These are phyloP conservation scores for Etheostoma spectabile DNA, from an alignment of 2,113 vertebrate genomes.

Conservation along the genomic window DNA sequence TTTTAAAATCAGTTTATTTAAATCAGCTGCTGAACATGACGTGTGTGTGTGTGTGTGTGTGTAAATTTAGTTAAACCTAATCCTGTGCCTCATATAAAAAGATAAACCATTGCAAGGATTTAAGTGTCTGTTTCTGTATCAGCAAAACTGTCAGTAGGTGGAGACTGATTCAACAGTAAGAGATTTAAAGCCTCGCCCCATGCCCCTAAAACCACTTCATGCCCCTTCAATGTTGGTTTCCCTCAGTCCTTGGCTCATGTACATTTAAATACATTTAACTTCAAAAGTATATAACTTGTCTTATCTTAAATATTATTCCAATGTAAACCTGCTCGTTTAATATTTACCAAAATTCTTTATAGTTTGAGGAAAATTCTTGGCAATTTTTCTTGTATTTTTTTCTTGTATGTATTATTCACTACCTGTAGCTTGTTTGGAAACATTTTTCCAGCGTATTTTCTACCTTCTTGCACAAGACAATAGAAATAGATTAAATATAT, in stretches of 20 bases:
- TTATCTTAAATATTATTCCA: not conserved
- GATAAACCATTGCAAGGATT: not conserved
- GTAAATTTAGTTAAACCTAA: slow-evolving; percentile 23
- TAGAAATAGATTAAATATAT: too few relatives aligned
- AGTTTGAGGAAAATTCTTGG: too few relatives aligned
- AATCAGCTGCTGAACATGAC: not conserved
- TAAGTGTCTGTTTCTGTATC: slow-evolving; percentile 12
- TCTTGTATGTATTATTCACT: too few relatives aligned
- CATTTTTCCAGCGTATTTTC: too few relatives aligned
- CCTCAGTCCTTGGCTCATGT: not conserved
- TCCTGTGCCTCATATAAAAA: slow-evolving; percentile 1
- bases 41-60: not conserved
- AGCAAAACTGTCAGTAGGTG: slow-evolving; percentile 1
- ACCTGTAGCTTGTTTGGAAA: too few relatives aligned
- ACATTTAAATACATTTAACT: not conserved
- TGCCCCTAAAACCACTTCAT: not conserved
- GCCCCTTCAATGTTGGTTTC: not conserved
- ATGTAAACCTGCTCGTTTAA: too few relatives aligned
- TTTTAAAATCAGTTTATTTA: not conserved
- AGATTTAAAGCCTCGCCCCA: not conserved
- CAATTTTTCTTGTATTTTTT: too few relatives aligned
- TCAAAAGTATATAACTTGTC: not conserved
- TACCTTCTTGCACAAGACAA: too few relatives aligned
- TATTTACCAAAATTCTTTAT: too few relatives aligned
- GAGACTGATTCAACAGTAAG: not conserved